Evolutionary conservation across 1,140 invertebrate species (phyloP).

Genomic region (Drosophila yakuba): DNA sequence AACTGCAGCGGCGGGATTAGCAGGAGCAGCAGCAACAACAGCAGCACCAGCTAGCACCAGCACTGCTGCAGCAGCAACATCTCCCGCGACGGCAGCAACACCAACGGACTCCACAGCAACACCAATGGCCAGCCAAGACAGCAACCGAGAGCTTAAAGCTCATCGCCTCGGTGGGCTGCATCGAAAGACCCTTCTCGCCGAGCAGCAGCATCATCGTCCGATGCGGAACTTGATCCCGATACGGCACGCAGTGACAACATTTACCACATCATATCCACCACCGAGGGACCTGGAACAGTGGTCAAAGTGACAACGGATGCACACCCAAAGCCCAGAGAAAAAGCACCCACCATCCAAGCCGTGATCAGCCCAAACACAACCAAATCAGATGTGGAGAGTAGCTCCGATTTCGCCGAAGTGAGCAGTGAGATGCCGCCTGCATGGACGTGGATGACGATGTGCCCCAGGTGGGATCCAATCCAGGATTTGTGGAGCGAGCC

Average conservation of each 20-base stretch:
- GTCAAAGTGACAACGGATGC: constrained; percentile 15
- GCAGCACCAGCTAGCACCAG: constrained; percentile 23
- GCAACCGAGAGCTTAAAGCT: constrained; percentile 79
- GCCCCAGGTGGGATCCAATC: constrained; percentile 78
- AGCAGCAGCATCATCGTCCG: constrained; percentile 18
- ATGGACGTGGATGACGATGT: constrained; percentile 75
- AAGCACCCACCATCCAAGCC: background rate
- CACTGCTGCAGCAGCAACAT: background rate
- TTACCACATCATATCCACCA: constrained; percentile 80
- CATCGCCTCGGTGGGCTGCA: constrained; percentile 68
- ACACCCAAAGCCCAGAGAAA: background rate
- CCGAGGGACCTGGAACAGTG: constrained; percentile 58
- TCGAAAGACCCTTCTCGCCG: constrained; percentile 22
- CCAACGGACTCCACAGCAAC: constrained; percentile 33
- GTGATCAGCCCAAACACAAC: background rate
- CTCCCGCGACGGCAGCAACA: constrained; percentile 26
- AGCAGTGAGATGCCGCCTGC: constrained; percentile 35
- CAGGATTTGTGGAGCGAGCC: constrained; percentile 61
- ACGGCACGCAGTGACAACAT: constrained; percentile 78
- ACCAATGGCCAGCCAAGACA: constrained; percentile 52
- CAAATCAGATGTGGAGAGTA: constrained; percentile 27
- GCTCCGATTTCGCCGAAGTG: constrained; percentile 36
- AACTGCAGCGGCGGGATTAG: constrained; percentile 8
- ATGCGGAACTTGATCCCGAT: constrained; percentile 64
- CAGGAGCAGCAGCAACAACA: constrained; percentile 15